Evolutionary conservation across 2,113 vertebrate genomes (phyloP), one percentile per base, ranked within the genome.

Genomic region (Lagenorhynchus albirostris): DNA sequence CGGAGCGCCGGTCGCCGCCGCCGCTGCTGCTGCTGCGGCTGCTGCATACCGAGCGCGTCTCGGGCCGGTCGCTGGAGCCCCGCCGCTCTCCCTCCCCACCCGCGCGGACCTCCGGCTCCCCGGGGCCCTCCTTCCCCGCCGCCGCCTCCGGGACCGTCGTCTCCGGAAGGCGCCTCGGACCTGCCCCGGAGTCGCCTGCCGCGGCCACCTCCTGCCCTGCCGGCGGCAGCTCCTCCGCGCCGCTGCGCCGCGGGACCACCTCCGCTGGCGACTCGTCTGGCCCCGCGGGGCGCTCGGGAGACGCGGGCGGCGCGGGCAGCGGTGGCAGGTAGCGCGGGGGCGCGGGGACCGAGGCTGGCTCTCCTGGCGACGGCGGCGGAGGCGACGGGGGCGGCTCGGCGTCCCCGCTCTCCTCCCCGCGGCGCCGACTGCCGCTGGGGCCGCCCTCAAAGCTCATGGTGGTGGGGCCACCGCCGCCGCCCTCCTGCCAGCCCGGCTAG

Each of bases 21-120:
- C 99, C 99, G 98, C 99, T 99, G 98, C 99, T 99, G 96, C 99
- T 99, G 97, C 99, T 99, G 99, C 99, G 98, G 98, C 99, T 97
- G 97, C 98, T 98, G n/a, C 98, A 98, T 80, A 98, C 95, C 8
- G 99, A 99, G 94, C 98, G 98, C 60, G 97, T 98, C 97, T 98
- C 98, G 65, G 96, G 89, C 86, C 76, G 97, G 25, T 98, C 95
- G 47, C 87, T 77, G 8, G 92, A 83, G 33, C 93, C 77, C 65
- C 71, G 92, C 82, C 85, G 98, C 76, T 94, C 96, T n/a, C 96
- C 83, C 86, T 97, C 95, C 70, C 80, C 36, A 31, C 92, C 79
- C 8, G 73, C 92, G 9, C 92, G 82, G 65, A 97, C 93, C 98
- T 96, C 94, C 7, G 95, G 58, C 83, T 90, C 38, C 73, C 79